Conservation (phyloP, 2,888 invertebrate species). For the Caradrina kadenii region DNA sequence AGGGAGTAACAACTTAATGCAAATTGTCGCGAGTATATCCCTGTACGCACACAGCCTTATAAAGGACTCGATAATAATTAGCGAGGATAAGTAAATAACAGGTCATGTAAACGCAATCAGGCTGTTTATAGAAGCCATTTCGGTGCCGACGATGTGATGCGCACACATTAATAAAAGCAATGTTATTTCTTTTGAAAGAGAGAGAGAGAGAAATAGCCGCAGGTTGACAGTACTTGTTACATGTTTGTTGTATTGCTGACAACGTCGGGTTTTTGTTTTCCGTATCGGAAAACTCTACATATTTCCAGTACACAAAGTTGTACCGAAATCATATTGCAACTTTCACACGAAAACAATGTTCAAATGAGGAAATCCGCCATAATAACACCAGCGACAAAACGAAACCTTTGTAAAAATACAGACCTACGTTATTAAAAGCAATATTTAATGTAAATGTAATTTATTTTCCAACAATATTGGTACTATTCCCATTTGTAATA, state of each 20-base stretch:
- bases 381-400: constrained; percentile 21
- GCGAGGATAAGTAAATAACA: constrained; percentile 30
- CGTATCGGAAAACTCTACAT: constrained; percentile 22
- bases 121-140: constrained; percentile 34
- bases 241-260: constrained; percentile 31
- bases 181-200: constrained; percentile 32
- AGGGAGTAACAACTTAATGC: constrained; percentile 75
- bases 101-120: constrained; percentile 38
- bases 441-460: constrained; percentile 38
- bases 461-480: constrained; percentile 46
- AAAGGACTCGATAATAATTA: constrained; percentile 30
- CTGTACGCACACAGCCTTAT: constrained; percentile 13
- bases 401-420: not conserved
- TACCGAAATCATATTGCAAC: constrained; percentile 31
- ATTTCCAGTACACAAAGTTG: constrained; percentile 27
- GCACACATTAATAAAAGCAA: constrained; percentile 22
- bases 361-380: constrained; percentile 18
- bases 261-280: constrained; percentile 28
- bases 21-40: constrained; percentile 22
- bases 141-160: constrained; percentile 7
- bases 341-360: constrained; percentile 14
- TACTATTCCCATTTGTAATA: constrained; percentile 43
- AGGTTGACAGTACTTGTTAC: constrained; percentile 16
- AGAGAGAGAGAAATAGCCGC: not conserved
- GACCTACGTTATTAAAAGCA: constrained; percentile 20